Base-by-base conservation (phyloP, 2,888 invertebrate genomes). In the Dryocosmus kuriphilus region DNA sequence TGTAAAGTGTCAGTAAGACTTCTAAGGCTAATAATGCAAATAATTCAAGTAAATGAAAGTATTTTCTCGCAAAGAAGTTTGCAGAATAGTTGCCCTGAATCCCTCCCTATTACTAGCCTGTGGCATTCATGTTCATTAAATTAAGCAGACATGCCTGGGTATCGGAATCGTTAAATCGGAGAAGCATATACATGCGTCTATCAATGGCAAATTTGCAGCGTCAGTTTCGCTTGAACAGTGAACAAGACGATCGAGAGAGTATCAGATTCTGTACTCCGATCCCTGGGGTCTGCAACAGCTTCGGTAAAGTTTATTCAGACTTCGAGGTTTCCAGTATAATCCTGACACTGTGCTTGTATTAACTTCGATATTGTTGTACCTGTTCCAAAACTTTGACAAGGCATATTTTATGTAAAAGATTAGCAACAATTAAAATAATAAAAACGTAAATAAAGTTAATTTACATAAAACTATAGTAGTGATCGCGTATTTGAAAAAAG, bases 81-180 rank as follows among this genome's bases (percentile, higher is more conserved):
- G n/a, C n/a, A n/a, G n/a, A n/a, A n/a, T n/a, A n/a, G n/a, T n/a
- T n/a, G n/a, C n/a, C n/a, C n/a, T n/a, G n/a, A n/a, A n/a, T n/a
- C n/a, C n/a, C n/a, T n/a, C n/a, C n/a, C n/a, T n/a, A n/a, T n/a
- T n/a, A n/a, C 9, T 67, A 46, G 82, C 82, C 85, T 83, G 73
- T 77, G 84, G 83, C 84, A 85, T 86, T 82, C 81, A 84, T 82
- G 85, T 85, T 86, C 84, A 85, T 86, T 85, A 85, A 85, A 85
- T 85, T 85, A 85, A 85, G 80, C 80, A 84, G 82, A 78, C 83
- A 80, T 84, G 81, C 79, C 71, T 81, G 80, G 78, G 83, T 83
- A 80, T 71, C 83, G 80, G 71, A 74, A 81, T 77, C 79, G 85
- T 85, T 83, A 84, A 86, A 83, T 82, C 83, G 84, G 73, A 79